Percentiles rank a stretch among this genome's conserved stretches.
These are phyloP conservation scores for Alfaro cultratus DNA, from an alignment of 2,797 vertebrate species.

Conservation along the genomic window DNA sequence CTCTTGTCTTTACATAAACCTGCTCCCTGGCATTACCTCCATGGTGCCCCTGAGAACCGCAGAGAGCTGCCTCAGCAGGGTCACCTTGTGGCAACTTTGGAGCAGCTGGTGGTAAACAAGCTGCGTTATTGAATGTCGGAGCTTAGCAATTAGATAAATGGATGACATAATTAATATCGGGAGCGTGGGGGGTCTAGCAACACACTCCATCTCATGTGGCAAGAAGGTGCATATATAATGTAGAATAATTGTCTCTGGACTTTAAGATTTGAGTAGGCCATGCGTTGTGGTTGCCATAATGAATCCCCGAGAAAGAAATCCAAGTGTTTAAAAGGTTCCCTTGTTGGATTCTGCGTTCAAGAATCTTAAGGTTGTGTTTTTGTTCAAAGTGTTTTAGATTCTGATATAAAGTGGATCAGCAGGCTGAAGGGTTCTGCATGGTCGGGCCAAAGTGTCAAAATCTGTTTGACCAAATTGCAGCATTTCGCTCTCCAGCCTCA, in stretches of 20 bases:
- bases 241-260: neutral
- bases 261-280: neutral
- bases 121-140: conserved; percentile 3
- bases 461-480: too few species aligned
- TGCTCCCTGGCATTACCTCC: conserved; percentile 23
- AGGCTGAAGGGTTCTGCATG: too few species aligned
- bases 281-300: neutral
- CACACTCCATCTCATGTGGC: neutral
- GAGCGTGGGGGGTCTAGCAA: neutral
- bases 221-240: neutral
- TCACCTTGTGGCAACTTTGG: conserved; percentile 44
- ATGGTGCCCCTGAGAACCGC: conserved; percentile 30
- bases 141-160: neutral
- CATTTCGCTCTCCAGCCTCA: too few species aligned
- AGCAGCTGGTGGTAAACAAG: conserved; percentile 43
- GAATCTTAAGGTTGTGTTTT: neutral
- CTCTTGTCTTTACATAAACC: conserved; percentile 38
- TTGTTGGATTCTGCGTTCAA: neutral
- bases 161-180: neutral
- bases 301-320: neutral
- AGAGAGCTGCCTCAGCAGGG: conserved; percentile 43
- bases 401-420: too few species aligned
- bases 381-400: neutral
- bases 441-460: too few species aligned
- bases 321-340: neutral